Evolutionary conservation across 2,113 vertebrate species (phyloP).

Genomic region (Parus major): DNA sequence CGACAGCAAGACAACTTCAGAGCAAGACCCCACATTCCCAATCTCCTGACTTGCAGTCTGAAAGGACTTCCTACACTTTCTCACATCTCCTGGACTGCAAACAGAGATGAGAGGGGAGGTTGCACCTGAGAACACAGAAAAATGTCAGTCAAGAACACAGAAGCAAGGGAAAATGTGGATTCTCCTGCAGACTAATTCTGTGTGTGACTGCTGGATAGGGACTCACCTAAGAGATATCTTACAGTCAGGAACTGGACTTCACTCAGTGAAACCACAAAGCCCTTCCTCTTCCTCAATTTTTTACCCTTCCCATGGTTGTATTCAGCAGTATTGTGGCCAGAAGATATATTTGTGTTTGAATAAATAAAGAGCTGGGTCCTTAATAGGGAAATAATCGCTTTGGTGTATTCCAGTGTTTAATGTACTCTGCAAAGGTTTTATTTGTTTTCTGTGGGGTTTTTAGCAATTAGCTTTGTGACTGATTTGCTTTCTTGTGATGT

Average conservation of each 20-base stretch:
- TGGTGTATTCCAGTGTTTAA: not conserved
- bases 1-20: not conserved
- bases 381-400: not conserved
- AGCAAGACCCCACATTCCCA: not conserved
- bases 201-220: not conserved
- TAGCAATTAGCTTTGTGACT: not conserved
- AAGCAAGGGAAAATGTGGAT: not conserved
- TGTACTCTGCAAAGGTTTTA: not conserved
- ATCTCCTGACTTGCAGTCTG: not conserved
- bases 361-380: not conserved
- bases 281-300: not conserved
- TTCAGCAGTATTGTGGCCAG: not conserved
- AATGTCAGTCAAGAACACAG: not conserved
- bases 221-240: not conserved
- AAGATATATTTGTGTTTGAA: not conserved
- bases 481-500: not conserved
- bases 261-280: not conserved
- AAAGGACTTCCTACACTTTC: not conserved
- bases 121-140: not conserved
- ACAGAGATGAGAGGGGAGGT: not conserved
- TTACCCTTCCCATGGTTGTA: not conserved
- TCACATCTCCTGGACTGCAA: fast-evolving
- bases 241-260: not conserved
- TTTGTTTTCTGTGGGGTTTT: not conserved
- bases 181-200: not conserved